phyloP scores from a whole-genome alignment of 2,113 vertebrate genomes.

The Scartelaos histophorus region DNA sequence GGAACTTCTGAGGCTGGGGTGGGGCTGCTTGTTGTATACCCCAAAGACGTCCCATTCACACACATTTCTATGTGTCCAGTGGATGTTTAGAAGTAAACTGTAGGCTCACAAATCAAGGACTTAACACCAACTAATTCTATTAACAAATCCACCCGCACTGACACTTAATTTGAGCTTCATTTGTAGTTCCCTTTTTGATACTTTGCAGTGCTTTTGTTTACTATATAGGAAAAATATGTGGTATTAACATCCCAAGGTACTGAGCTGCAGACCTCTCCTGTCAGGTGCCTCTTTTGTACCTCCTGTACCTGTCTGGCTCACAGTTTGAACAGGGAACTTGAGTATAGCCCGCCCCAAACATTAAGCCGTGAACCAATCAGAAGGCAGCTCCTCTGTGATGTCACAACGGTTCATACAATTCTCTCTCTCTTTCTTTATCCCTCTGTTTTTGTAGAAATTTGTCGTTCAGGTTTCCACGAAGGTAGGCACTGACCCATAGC shows the following conservation, averaged over 20 bases:
- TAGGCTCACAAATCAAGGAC: neutral
- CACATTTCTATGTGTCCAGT: neutral
- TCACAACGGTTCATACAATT: constrained; percentile 66
- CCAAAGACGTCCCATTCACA: too few relatives aligned
- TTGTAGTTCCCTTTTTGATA: too few relatives aligned
- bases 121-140: neutral
- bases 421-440: constrained; percentile 77
- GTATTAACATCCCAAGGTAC: too few relatives aligned
- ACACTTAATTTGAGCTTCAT: neutral
- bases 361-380: constrained; percentile 22
- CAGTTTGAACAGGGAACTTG: neutral
- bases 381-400: constrained; percentile 50
- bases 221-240: too few relatives aligned
- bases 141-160: neutral
- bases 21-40: too few relatives aligned
- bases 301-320: too few relatives aligned
- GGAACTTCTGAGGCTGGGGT: too few relatives aligned
- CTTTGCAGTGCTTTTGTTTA: too few relatives aligned
- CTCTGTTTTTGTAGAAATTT: constrained; percentile 92
- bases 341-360: neutral
- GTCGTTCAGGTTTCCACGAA: constrained; percentile 93
- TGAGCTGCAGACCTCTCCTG: too few relatives aligned
- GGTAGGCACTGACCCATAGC: constrained; percentile 83
- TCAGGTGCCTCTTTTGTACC: neutral
- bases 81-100: neutral